phyloP scores from a whole-genome alignment of 35 echinoderm and acorn worm species.

The Eucidaris tribuloides region DNA sequence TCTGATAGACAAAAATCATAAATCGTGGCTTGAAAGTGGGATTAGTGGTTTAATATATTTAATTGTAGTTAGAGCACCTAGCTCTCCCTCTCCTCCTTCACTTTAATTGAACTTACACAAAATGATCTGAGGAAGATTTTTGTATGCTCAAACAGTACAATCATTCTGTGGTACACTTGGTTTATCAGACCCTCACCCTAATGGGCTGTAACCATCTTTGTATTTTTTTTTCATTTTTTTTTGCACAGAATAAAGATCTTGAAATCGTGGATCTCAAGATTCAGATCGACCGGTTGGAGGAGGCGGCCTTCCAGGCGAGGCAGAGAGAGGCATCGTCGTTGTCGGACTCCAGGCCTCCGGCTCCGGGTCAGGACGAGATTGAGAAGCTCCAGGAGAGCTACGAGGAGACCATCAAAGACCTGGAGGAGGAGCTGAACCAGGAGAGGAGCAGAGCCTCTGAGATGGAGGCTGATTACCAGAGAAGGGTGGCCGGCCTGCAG shows the following conservation, averaged over 20 bases:
- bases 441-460: constrained; percentile 67
- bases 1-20: too few species aligned
- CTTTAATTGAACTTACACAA: too few species aligned
- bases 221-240: too few species aligned
- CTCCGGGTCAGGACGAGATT: neutral
- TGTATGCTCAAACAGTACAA: too few species aligned
- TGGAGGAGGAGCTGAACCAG: constrained; percentile 61
- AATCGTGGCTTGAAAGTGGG: too few species aligned
- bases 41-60: too few species aligned
- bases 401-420: constrained; percentile 51
- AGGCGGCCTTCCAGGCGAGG: constrained; percentile 68
- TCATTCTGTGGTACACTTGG: too few species aligned
- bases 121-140: too few species aligned
- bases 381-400: constrained; percentile 25
- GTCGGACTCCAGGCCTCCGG: neutral
- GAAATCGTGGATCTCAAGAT: constrained; percentile 67
- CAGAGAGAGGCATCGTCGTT: constrained; percentile 36
- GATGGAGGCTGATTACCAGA: constrained; percentile 85
- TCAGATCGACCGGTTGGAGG: constrained; percentile 81
- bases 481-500: constrained; percentile 58
- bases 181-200: too few species aligned
- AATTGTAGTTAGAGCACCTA: too few species aligned
- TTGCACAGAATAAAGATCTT: constrained; percentile 91
- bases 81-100: too few species aligned
- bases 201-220: too few species aligned